Evolutionary conservation across 1,140 invertebrate genomes (phyloP), one percentile per base, ranked within the genome.

Genomic region (Drosophila littoralis): DNA sequence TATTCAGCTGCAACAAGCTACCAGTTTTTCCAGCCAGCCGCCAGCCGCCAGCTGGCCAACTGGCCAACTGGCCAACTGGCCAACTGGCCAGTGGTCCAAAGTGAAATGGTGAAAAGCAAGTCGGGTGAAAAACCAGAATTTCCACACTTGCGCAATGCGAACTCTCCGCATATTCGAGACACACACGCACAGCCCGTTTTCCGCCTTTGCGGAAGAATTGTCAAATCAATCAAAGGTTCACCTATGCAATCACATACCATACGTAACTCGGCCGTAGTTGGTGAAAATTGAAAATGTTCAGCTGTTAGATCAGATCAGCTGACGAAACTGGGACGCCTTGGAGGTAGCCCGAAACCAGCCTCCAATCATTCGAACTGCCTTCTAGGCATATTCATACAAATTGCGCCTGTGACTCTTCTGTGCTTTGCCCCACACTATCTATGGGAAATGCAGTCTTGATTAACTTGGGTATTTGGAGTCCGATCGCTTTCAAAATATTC

Each of bases 11-110:
- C 33, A 38, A 35, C 42, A 12, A 1, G 12, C 65, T 59, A 68
- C 65, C n/a, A 68, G 65, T 68, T 68, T 65, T 71, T 57, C 51
- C 33, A 33, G 17, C 45, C 32, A 22, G 40, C n/a, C 36, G 40
- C 55, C 65, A 67, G 43, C 57, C n/a, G 17, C 45, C 32, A 22
- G 40, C 2, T 2, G 17, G 22, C 22, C 22, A 22, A 2, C 22
- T 22, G 22, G 22, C 22, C 22, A 22, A 3, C 22, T 22, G 22
- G 40, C 55, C 65, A 59, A 35, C 48, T 28, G 65, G 45, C 45
- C 65, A 59, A 51, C 6, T 22, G 43, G 59, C 69, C 45, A 66
- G 32, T 73, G 63, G 63, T 63, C 54, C 70, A 73, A 54, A 67
- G n/a, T 17, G 10, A 54, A 67, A 10, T 32, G 10, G 36, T 15